Evolutionary conservation across 2,888 invertebrate species (phyloP).

Genomic region (Pollenia amentaria): DNA sequence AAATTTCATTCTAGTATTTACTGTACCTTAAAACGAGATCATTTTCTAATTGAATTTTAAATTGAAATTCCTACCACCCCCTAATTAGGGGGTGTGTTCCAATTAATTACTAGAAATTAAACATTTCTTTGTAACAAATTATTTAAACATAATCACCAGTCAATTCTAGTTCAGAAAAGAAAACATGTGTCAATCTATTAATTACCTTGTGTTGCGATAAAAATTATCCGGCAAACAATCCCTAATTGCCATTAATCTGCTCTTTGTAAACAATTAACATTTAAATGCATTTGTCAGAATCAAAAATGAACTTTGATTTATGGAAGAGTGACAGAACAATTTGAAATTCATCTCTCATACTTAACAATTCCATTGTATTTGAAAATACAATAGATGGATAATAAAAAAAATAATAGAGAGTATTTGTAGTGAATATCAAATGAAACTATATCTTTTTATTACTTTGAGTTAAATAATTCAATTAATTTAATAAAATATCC

Average conservation of each 20-base stretch:
- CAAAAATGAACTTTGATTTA: constrained; percentile 56
- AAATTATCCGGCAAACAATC: constrained; percentile 17
- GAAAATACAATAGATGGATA: constrained; percentile 31
- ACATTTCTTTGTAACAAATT: not conserved
- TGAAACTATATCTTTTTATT: constrained; percentile 37
- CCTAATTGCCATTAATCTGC: constrained; percentile 38
- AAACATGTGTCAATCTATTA: constrained; percentile 37
- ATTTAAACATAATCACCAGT: not conserved
- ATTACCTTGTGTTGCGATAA: constrained; percentile 14
- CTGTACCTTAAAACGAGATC: not conserved
- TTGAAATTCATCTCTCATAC: constrained; percentile 55
- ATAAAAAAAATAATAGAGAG: not conserved
- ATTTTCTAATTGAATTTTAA: not conserved
- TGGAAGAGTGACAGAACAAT: constrained; percentile 55
- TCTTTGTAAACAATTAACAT: constrained; percentile 54
- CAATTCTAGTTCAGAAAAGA: not conserved
- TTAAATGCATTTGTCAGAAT: constrained; percentile 52
- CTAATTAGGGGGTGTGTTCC: constrained; percentile 17
- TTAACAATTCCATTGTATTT: constrained; percentile 32
- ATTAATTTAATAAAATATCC: constrained; percentile 59
- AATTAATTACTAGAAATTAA: constrained; percentile 27
- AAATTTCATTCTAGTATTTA: no score
- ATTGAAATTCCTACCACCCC: constrained; percentile 2
- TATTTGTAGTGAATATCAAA: constrained; percentile 36
- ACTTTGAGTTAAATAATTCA: constrained; percentile 61